phyloP scores from a whole-genome alignment of 35 echinoderm and acorn worm genomes.

The Antedon bifida region DNA sequence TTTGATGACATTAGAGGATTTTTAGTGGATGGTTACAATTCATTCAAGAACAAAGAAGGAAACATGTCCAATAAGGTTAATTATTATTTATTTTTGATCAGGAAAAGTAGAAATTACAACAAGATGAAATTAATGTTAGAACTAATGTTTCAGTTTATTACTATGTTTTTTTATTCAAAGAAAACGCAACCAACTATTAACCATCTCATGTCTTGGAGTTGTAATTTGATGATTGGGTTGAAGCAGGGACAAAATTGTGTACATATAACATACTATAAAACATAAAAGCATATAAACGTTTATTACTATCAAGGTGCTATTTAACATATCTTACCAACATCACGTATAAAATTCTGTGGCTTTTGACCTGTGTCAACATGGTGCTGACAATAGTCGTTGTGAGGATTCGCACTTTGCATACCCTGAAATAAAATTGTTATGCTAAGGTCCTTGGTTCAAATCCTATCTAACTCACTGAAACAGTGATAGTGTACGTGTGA shows the following conservation, averaged over 20 bases:
- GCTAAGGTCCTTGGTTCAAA: no score
- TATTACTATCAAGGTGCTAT: neutral
- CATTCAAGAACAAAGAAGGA: slow-evolving; percentile 36
- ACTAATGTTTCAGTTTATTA: no score
- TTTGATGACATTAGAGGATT: slow-evolving; percentile 54
- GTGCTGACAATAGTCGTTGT: slow-evolving; percentile 96
- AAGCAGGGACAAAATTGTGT: neutral
- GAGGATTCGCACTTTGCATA: slow-evolving; percentile 97
- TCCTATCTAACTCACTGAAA: no score
- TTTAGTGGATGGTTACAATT: slow-evolving; percentile 19
- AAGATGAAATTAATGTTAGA: no score
- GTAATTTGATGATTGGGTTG: no score
- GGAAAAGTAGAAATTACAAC: no score
- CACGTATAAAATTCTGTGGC: slow-evolving; percentile 89
- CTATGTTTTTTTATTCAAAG: no score
- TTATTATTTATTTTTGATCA: neutral
- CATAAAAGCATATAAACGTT: neutral
- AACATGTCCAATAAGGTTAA: neutral
- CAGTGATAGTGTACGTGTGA: no score
- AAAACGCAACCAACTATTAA: no score
- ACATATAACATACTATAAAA: neutral
- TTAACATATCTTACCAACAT: slow-evolving; percentile 63
- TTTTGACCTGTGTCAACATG: slow-evolving; percentile 90
- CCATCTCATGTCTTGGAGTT: no score
- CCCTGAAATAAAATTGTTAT: slow-evolving; percentile 43